Base-by-base conservation (phyloP, 1,140 invertebrate species). In the Hycleus phaleratus region DNA sequence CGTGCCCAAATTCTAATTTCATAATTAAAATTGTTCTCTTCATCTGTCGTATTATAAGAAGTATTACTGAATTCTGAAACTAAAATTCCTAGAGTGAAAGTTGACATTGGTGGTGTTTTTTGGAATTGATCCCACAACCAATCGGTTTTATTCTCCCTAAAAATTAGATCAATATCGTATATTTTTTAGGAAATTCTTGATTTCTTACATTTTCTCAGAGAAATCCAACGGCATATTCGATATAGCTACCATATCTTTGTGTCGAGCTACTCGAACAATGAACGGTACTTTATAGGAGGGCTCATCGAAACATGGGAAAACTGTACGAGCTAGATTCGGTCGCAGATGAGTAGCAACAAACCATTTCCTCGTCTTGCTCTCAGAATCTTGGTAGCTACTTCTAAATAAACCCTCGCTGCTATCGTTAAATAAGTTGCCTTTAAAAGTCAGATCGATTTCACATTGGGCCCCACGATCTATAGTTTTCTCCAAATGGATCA, bases 301-400 rank as follows among this genome's bases (percentile, higher is more conserved):
- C 69, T 96, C 91, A 72, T 97, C 93, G 73, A 95, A 94, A 69
- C 93, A 95, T 0, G 95, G 95, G 71, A 97, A 96, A 48, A 93
- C 81, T 32, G 82, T 81, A 24, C 91, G 78, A 0, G 93, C 93
- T 71, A 91, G 83, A 54, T 88, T 89, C 0, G 90, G 84, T 56
- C 90, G 82, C 55, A 96, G 78, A 68, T 92, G 85, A 1, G 90
- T 89, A 0, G 82, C 87, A 2, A 87, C 59, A 54, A 65, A 72
- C 74, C 74, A 79, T 73, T 81, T 80, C 61, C 74, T 67, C 8
- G 75, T 68, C 11, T 79, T 77, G 0, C 73, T 74, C 1, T 71
- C 64, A 0, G 66, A 53, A 49, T 82, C 79, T 0, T 68, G 68
- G 60, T 85, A 86, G 18, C 73, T 74, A 48, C 79, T 79, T 64